Base-by-base conservation (phyloP, 2,797 vertebrate species). In the Myotis findleyi region DNA sequence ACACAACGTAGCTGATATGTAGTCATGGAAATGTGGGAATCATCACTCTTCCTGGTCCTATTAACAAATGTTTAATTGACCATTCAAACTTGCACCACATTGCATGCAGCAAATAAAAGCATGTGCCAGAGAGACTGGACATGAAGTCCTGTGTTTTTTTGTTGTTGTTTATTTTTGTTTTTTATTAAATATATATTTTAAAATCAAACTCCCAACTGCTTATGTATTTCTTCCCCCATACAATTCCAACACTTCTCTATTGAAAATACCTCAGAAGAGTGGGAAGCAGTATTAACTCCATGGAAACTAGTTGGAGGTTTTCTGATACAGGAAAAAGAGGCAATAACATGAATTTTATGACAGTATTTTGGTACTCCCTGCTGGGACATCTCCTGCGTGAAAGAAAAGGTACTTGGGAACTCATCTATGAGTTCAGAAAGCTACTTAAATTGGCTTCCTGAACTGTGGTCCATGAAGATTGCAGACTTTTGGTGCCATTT, bases 11-110 rank as follows among this genome's bases (percentile, higher is more conserved):
- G 36, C 59, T 80, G 57, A 41, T 47, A 57, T 53, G 9, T 33
- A 57, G 25, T 23, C 20, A 27, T 23, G 27, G 44, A 85, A 66
- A n/a, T 1, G 0, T 68, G 13, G 16, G 41, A 64, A 20, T 72
- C 90, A 25, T 44, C 51, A 44, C n/a, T 86, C 81, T 93, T 81
- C 53, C 17, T 83, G 11, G 64, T 79, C 55, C 27, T 88, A 57
- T 80, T 36, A 90, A 20, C 92, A 93, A 89, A 90, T 89, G 82
- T 75, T 92, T 83, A 93, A 81, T 27, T 83, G 79, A 62, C 18
- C 49, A 33, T 89, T 92, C 36, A 79, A 71, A 80, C n/a, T 68
- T 80, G 47, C n/a, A 66, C 23, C 33, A 86, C 87, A 88, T 66
- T 86, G 23, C 49, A 21, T 44, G 33, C 3, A 51, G 47, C 51